Evolutionary conservation across 2,888 invertebrate species (phyloP), one percentile per base, ranked within the genome.

Genomic region (Ommatoiulus sabulosus): DNA sequence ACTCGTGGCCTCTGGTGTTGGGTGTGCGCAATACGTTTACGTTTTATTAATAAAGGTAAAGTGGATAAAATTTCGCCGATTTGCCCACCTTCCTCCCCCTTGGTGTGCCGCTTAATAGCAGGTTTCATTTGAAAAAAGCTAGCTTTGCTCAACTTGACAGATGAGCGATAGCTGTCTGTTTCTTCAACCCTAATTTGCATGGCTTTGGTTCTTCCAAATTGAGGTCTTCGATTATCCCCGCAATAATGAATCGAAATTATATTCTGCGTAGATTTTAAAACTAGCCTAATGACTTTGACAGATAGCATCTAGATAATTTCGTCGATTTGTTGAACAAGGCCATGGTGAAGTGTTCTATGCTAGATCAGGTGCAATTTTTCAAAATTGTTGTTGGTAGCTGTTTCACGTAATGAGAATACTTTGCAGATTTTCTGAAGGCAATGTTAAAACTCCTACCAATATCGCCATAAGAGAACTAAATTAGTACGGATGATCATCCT

Each of bases 161-260:
- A 17, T 63, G 57, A 63, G 57, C 57, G 57, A 63, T 63, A 63
- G 57, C 57, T n/a, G n/a, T 63, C 57, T 63, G 17, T 5, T n/a
- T 63, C 57, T n/a, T n/a, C 57, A n/a, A 10, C 2, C n/a, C 57
- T 63, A 63, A 63, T 63, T 63, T 63, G 57, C 57, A 63, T 63
- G 5, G 57, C 4, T 48, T 48, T 48, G 8, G 48, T 48, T 48
- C 48, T 48, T 48, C 57, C 57, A 63, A 63, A n/a, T 63, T 63
- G n/a, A 63, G n/a, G 57, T 10, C 57, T 63, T 63, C 57, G n/a
- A 63, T 63, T 63, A 63, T 63, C 57, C 57, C 15, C 1, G 6
- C 57, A 63, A 63, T 17, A 63, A 63, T n/a, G n/a, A 63, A 63
- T 63, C 57, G n/a, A 63, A 63, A n/a, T 63, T 63, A 63, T 63